Evolutionary conservation across 2,888 invertebrate genomes (phyloP), one percentile per base, ranked within the genome.

Genomic region (Cheilosia vernalis): DNA sequence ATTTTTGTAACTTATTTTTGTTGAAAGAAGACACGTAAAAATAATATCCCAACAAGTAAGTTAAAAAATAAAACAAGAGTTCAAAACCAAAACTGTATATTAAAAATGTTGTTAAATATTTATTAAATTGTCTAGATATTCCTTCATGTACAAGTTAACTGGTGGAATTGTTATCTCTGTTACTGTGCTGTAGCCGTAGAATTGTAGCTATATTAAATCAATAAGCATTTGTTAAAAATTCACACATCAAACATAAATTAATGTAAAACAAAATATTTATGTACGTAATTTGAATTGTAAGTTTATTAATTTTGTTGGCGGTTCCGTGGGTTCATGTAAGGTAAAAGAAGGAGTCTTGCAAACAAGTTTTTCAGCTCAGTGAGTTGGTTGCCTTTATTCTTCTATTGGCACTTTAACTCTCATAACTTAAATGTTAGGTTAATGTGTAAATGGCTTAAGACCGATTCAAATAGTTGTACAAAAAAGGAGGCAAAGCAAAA

Each of bases 21-120:
- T 4, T 13, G 10, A 10, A 10, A 33, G 3, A 33, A 33, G 33
- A 33, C 2, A 13, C 37, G 13, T 10, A 13, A 33, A 30, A 53
- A 27, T 53, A 40, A 53, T 53, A 66, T 21, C 33, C 51, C 64
- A 66, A 17, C 7, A 66, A 66, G 24, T 19, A 30, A 64, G 1
- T 64, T 4, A 15, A 87, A 88, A 67, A 27, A n/a, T 10, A 87
- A 87, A 67, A 30, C 19, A 87, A 72, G 88, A 88, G 88, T 89
- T 90, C 88, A 89, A 89, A 88, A 87, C 87, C 87, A 74, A 74
- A 63, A 69, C 56, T 67, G 88, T 84, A 87, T 64, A 53, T 49
- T 87, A 80, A 51, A 40, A 55, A 55, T 30, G 21, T 21, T 33
- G 49, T 53, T 30, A 82, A 21, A 78, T 19, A 42, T 47, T 63